phyloP scores from a whole-genome alignment of 2,113 vertebrate species.

The Aramus guarauna region DNA sequence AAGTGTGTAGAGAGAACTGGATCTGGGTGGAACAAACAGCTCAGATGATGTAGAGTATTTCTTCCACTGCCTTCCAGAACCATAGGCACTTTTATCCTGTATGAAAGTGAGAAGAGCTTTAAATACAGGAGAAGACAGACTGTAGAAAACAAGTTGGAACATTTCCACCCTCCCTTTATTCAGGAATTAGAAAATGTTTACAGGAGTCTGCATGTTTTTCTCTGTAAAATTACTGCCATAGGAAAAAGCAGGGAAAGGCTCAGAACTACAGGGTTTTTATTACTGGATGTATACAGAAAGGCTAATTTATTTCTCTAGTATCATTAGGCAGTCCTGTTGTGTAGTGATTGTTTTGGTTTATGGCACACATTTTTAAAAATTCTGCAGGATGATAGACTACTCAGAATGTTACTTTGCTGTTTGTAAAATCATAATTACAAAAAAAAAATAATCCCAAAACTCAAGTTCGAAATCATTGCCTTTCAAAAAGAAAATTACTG shows the following conservation, averaged over 20 bases:
- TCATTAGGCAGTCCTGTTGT: not conserved
- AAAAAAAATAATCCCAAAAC: not conserved
- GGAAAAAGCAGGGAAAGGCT: not conserved
- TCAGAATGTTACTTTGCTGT: not conserved
- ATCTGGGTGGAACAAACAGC: not conserved
- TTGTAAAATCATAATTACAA: not conserved
- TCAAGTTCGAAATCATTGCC: not conserved
- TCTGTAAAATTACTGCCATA: not conserved
- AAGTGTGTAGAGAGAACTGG: not conserved
- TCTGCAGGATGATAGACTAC: not conserved
- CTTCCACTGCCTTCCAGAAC: not conserved
- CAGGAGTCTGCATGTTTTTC: not conserved
- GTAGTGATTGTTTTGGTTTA: not conserved
- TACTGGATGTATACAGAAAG: not conserved
- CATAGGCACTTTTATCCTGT: not conserved
- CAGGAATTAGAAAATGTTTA: constrained; percentile 47
- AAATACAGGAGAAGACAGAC: not conserved
- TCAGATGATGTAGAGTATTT: not conserved
- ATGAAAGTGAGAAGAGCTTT: not conserved
- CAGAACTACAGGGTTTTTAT: not conserved
- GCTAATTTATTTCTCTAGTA: not conserved
- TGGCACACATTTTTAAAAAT: not conserved
- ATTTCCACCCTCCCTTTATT: not conserved
- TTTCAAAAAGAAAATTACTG: not conserved
- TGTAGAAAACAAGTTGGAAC: not conserved